Evolutionary conservation across 53 echinoderm and acorn worm species (phyloP).

Genomic region (Patiria pectinifera): DNA sequence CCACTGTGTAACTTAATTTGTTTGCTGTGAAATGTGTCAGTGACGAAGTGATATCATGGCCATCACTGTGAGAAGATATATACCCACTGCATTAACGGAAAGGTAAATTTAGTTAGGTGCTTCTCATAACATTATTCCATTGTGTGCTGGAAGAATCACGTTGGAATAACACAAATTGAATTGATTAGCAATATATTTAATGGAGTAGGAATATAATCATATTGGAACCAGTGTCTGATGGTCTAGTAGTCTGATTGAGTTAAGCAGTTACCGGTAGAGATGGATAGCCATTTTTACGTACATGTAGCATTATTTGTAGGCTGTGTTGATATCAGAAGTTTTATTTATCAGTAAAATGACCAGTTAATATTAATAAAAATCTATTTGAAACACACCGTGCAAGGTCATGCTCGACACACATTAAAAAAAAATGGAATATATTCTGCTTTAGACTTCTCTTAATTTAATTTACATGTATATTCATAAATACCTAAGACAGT

Average conservation of each 20-base stretch:
- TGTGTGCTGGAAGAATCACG: constrained; percentile 28
- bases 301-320: no score
- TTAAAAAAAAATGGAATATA: no score
- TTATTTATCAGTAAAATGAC: no score
- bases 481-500: no score
- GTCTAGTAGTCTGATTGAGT: not conserved
- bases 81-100: constrained; percentile 12
- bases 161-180: constrained; percentile 8
- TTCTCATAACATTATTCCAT: constrained; percentile 41
- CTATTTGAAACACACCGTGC: no score
- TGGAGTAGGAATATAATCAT: constrained; percentile 6
- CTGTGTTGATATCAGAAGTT: no score
- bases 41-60: constrained; percentile 23
- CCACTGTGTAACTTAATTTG: constrained; percentile 44
- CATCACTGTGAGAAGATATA: constrained; percentile 24
- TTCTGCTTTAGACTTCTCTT: no score
- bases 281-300: not conserved
- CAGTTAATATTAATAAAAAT: no score
- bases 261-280: not conserved
- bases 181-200: constrained; percentile 15
- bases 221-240: not conserved
- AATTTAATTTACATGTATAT: no score
- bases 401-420: no score
- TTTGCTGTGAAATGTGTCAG: constrained; percentile 37
- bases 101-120: constrained; percentile 9